Base-by-base conservation (phyloP, 2,888 invertebrate genomes). In the Calliopum simillimum region DNA sequence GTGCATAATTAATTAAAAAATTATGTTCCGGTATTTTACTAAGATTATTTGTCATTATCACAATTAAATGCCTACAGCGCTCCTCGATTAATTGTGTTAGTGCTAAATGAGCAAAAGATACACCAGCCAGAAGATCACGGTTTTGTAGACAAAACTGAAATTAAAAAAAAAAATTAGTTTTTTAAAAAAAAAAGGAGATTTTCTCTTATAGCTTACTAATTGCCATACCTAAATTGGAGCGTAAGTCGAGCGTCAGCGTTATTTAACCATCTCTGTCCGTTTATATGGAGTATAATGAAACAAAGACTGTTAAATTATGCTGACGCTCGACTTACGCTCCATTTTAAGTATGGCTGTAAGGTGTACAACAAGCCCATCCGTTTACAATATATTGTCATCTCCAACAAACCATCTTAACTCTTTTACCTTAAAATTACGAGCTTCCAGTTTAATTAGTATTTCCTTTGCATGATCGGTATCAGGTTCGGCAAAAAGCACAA, bases 1-100 rank as follows among this genome's bases (percentile, higher is more conserved):
- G 94, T n/a, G 95, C 94, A 82, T 92, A 94, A 74, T 91, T 92
- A 14, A 93, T 88, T 79, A 94, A 93, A 86, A 94, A 97, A 67
- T 89, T 89, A 81, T 94, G 94, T 19, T 91, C 92, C 0, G 90
- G 86, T 81, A 94, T 94, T 76, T 89, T 86, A 3, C 94, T 85
- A 85, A 96, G 95, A 72, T 90, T 90, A 0, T 92, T 91, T 0
- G 96, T 94, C 75, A 94, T 87, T 68, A 97, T 89, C 1, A 94
- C 91, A 71, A 97, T 90, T 76, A 96, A 88, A 78, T 93, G 89
- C 74, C 91, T 90, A 82, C 97, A 96, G 33, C 96, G 88, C 77
- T 93, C 90, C 4, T 91, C 88, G 79, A 95, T 93, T 62, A 95
- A 87, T 76, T 89, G 89, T 68, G 93, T 89, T 11, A 95, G 89